These are phyloP conservation scores for Silurus meridionalis DNA, from an alignment of 2,113 vertebrate species.

Conservation along the genomic window DNA sequence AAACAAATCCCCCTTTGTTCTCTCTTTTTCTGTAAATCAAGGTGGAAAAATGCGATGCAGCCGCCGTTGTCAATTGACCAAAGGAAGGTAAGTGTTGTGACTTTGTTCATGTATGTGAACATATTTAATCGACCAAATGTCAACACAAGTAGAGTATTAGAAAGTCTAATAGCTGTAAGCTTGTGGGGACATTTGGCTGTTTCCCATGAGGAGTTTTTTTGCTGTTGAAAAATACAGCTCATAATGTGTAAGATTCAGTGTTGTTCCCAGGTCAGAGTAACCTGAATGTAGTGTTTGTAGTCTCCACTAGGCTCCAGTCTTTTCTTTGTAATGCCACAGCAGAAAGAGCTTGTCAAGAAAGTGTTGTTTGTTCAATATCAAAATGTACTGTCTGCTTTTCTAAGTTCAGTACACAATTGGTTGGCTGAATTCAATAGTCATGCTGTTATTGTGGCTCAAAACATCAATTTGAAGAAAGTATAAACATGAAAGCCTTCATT, in stretches of 20 bases:
- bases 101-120: neutral
- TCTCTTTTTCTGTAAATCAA: conserved; percentile 12
- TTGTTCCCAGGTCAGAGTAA: neutral
- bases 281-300: neutral
- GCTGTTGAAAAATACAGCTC: neutral
- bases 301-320: conserved; percentile 3
- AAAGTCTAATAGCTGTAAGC: neutral
- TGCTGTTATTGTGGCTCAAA: neutral
- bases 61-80: conserved; percentile 12
- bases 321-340: conserved; percentile 9
- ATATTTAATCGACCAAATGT: neutral
- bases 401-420: too few relatives aligned
- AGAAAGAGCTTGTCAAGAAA: neutral
- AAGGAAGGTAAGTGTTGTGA: conserved; percentile 45
- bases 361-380: neutral
- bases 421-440: neutral
- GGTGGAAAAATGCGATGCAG: conserved; percentile 47
- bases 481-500: neutral
- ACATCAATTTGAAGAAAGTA: neutral
- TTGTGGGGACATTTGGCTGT: neutral
- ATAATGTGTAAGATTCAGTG: neutral
- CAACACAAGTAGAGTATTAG: too few relatives aligned
- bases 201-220: neutral
- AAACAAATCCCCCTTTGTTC: neutral
- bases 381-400: neutral